These are phyloP conservation scores for Melanotaenia boesemani DNA, from an alignment of 2,797 vertebrate genomes.

Conservation along the genomic window DNA sequence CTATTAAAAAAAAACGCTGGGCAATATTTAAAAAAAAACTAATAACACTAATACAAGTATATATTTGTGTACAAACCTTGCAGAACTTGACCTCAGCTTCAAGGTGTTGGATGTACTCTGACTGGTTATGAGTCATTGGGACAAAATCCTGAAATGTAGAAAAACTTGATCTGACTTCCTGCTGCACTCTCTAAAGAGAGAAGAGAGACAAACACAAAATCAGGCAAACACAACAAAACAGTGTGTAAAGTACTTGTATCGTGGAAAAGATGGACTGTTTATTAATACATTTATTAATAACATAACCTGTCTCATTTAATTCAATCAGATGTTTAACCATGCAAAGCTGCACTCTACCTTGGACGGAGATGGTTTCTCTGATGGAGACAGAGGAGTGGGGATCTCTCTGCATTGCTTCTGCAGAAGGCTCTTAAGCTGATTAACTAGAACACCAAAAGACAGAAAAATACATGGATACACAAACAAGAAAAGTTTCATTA, in stretches of 20 bases:
- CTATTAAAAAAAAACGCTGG: neutral
- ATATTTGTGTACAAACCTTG: conserved; percentile 82
- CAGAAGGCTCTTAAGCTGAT: conserved; percentile 89
- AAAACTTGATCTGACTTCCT: conserved; percentile 64
- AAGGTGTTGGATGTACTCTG: conserved; percentile 93
- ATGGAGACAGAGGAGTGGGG: conserved; percentile 68
- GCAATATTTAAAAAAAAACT: neutral
- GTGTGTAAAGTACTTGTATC: neutral
- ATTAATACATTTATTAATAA: conserved; percentile 1
- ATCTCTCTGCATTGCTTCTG: conserved; percentile 81
- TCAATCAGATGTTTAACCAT: neutral
- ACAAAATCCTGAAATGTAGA: conserved; percentile 85
- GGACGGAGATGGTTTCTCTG: conserved; percentile 71
- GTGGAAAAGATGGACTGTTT: neutral
- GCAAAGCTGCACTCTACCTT: conserved; percentile 68
- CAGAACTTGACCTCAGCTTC: conserved; percentile 95
- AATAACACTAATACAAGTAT: neutral
- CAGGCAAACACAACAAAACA: neutral
- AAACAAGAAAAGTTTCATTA: conserved; percentile 1
- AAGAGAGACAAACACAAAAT: neutral
- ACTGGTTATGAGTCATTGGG: conserved; percentile 89
- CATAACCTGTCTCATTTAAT: neutral
- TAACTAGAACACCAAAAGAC: conserved; percentile 80
- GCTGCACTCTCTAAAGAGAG: conserved; percentile 69
- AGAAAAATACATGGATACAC: conserved; percentile 27